A percentile compares a stretch with the other conserved stretches of the same genome.
phyloP scores from a whole-genome alignment of 1,140 invertebrate species.

The Belonocnema kinseyi region DNA sequence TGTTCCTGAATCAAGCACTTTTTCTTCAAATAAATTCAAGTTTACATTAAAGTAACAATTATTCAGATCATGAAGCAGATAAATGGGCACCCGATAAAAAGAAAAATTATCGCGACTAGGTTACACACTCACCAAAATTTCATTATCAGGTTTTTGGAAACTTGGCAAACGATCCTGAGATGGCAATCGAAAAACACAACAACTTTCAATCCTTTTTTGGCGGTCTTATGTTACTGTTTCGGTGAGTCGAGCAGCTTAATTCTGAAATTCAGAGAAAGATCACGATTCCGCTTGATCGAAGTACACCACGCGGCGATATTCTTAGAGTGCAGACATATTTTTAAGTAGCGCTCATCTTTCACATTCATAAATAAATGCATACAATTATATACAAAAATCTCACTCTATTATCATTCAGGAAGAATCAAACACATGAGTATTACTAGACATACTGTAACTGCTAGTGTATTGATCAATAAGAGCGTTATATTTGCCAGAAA shows the following conservation, averaged over 20 bases:
- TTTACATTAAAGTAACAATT: too few relatives aligned
- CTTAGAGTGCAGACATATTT: background rate
- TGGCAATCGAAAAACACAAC: constrained; percentile 95
- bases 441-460: background rate
- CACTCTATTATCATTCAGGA: background rate
- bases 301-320: constrained; percentile 2
- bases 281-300: constrained; percentile 10
- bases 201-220: constrained; percentile 97
- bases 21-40: too few relatives aligned
- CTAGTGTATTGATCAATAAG: constrained; percentile 1
- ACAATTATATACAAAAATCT: constrained; percentile 33
- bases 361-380: constrained; percentile 7
- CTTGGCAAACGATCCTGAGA: constrained; percentile 91
- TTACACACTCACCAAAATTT: constrained; percentile 42
- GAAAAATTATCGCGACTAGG: background rate
- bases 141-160: constrained; percentile 92
- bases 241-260: constrained; percentile 83
- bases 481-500: constrained; percentile 33
- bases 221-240: constrained; percentile 95
- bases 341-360: background rate
- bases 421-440: background rate
- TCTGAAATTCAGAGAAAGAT: constrained; percentile 41
- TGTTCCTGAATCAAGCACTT: too few relatives aligned
- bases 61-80: background rate
- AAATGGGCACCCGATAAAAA: background rate